These are phyloP conservation scores for Anguilla anguilla DNA, from an alignment of 2,797 vertebrate genomes.

Conservation along the genomic window DNA sequence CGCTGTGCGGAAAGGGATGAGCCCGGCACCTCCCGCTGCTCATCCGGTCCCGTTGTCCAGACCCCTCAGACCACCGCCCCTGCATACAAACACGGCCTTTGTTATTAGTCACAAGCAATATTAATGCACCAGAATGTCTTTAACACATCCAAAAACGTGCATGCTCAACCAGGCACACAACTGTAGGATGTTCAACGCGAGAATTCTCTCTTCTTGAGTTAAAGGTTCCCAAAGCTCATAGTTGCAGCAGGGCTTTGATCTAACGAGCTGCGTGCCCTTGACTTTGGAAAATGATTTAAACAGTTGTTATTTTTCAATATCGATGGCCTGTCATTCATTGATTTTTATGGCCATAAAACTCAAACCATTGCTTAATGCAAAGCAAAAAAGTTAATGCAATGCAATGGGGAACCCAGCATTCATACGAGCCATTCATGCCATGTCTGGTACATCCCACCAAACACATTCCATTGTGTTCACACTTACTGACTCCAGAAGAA, in stretches of 20 bases:
- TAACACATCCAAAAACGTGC: background rate
- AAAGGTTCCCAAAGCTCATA: background rate
- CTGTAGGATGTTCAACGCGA: background rate
- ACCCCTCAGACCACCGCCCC: background rate
- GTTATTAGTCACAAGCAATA: background rate
- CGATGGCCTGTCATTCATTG: background rate
- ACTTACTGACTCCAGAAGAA: too few species aligned
- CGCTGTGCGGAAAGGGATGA: slow-evolving; percentile 9
- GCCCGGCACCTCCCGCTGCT: background rate
- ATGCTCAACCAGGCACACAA: background rate
- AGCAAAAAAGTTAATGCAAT: background rate
- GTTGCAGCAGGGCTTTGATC: background rate
- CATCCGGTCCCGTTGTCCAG: background rate
- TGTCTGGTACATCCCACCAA: too few species aligned
- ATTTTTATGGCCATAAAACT: background rate
- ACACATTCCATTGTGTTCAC: too few species aligned
- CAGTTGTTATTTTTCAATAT: background rate
- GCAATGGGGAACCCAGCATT: background rate
- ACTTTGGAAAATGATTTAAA: background rate
- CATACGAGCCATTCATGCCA: background rate
- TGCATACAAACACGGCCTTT: background rate
- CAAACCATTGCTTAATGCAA: background rate
- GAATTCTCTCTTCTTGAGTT: background rate
- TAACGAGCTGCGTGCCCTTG: background rate
- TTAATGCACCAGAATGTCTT: background rate